Base-by-base conservation (phyloP, 2,888 invertebrate species). In the Torymus tubicola region DNA sequence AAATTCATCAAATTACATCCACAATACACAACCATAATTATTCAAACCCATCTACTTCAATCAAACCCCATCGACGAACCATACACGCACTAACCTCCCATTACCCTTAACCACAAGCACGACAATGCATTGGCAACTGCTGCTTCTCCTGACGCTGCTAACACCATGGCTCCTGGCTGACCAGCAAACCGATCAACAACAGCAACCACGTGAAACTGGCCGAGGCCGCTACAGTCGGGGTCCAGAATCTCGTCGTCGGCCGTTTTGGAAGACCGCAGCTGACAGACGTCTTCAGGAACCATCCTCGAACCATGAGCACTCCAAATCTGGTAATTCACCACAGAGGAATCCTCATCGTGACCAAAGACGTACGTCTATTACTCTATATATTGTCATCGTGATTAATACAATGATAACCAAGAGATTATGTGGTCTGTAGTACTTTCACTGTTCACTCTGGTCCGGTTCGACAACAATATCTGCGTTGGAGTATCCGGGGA, bases 401-500 rank as follows among this genome's bases (percentile, higher is more conserved):
- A 2, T 11, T 13, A 4, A 24, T 24, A 8, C 24, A 14, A 16
- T 21, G 16, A 60, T 18, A 5, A 21, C 21, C 2, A 11, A 24
- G 13, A 5, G 12, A 24, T 24, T 50, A 53, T 53, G 42, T 53
- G 61, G 14, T 11, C 24, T 61, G 1, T 60, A 97, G 97, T 97
- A 90, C 89, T 97, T 12, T 95, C 96, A 0, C 91, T 97, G 14
- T 96, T 97, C 88, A 95, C 96, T 0, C 93, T 96, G 86, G 94
- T 96, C 55, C 95, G 95, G 82, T 95, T 96, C 85, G 94, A 94
- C 2, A 95, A 95, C 82, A 94, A 94, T n/a, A 93, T 93, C 0
- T 97, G 97, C 88, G 92, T 93, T 2, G 95, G 95, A 11, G 93
- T 94, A 0, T 94, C 94, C 0, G 96, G 96, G 0, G 96, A 96